A percentile compares a stretch with the other conserved stretches of the same genome.
phyloP scores from a whole-genome alignment of 2,797 vertebrate species.

The Odontamblyopus lacepedii region DNA sequence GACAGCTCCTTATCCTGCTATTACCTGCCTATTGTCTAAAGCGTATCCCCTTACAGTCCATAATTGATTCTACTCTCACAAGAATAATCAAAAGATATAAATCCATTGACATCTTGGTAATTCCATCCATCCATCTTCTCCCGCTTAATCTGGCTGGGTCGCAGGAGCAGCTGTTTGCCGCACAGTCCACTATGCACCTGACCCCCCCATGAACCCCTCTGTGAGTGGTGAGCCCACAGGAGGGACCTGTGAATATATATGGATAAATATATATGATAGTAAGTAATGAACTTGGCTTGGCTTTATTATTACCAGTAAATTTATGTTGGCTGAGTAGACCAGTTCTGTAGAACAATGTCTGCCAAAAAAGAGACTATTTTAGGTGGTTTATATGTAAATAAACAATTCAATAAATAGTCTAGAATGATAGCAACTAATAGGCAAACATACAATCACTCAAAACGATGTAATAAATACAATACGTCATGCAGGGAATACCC shows the following conservation, averaged over 20 bases:
- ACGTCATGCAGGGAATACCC: slow-evolving; percentile 64
- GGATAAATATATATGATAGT: no score
- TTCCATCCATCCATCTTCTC: no score
- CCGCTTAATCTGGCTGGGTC: no score
- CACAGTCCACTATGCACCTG: no score
- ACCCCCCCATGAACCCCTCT: no score
- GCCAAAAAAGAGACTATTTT: not conserved
- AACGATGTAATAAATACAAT: slow-evolving; percentile 10
- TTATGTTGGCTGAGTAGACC: no score
- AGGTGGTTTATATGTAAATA: slow-evolving; percentile 34
- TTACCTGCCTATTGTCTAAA: not conserved
- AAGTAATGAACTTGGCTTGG: no score
- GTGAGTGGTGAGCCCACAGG: no score
- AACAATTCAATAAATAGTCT: slow-evolving; percentile 25
- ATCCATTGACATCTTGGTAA: not conserved
- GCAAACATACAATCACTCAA: slow-evolving; percentile 23
- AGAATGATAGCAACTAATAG: slow-evolving; percentile 16
- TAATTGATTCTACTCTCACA: not conserved
- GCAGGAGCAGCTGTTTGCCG: no score
- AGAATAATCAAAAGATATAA: not conserved
- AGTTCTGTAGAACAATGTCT: no score
- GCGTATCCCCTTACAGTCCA: not conserved
- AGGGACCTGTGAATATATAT: no score
- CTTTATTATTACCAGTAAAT: not conserved
- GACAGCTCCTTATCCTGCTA: not conserved